Evolutionary conservation across 30 jellyfish, hydroid and myxozoan species (phyloP).

Genomic region (Aurelia coerulea): DNA sequence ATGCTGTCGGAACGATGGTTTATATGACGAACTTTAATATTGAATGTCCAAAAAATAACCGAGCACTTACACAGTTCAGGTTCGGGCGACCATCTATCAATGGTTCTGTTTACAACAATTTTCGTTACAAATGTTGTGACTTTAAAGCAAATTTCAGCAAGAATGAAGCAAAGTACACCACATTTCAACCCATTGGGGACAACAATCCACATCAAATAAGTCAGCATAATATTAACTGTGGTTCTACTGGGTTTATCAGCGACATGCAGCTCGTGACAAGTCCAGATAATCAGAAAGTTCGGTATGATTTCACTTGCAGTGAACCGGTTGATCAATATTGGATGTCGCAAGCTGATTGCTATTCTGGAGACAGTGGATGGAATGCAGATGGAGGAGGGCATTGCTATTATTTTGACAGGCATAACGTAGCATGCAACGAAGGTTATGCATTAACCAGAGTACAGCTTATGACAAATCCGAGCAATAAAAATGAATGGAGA

Average conservation of each 20-base stretch:
- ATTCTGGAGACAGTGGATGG: constrained; percentile 1
- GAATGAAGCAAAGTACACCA: not conserved
- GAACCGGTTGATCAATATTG: not conserved
- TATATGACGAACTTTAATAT: not conserved
- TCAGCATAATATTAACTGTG: not conserved
- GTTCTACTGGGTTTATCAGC: not conserved
- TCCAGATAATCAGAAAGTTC: not conserved
- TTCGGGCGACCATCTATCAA: not conserved
- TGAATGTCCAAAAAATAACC: not conserved
- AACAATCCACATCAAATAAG: not conserved
- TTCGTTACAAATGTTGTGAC: not conserved
- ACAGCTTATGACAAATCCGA: not conserved
- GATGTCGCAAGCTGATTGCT: not conserved
- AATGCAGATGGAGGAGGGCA: constrained; percentile 3
- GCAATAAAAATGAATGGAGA: not conserved
- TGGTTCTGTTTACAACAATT: too few species aligned
- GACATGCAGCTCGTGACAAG: constrained; percentile 1
- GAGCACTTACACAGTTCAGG: not conserved
- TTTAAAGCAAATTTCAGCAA: not conserved
- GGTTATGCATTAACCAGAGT: constrained; percentile 6
- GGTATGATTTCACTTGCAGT: constrained; percentile 5
- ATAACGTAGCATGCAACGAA: not conserved
- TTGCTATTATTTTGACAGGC: constrained; percentile 14
- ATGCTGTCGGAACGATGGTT: too few species aligned
- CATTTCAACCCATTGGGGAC: not conserved